Conservation (phyloP, 2,888 invertebrate species). For the Leptinotarsa peninsularis region DNA sequence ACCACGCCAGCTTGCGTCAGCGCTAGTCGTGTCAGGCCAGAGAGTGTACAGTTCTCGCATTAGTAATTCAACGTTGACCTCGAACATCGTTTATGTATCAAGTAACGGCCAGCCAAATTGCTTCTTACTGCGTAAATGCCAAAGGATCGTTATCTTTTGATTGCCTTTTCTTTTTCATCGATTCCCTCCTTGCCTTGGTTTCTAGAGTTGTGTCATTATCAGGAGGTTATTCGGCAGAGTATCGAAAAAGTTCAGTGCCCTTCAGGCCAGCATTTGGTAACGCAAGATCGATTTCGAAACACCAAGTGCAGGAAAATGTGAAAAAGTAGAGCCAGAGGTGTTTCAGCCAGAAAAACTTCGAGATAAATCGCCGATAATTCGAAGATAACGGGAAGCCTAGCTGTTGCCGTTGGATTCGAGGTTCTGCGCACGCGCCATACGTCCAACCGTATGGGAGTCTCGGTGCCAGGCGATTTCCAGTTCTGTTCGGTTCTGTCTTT, state of each 20-base stretch:
- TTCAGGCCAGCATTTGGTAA: neutral
- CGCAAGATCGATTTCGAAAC: neutral
- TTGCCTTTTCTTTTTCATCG: neutral
- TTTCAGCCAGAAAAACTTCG: slow-evolving; percentile 27
- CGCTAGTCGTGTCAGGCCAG: slow-evolving; percentile 2
- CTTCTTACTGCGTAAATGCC: neutral
- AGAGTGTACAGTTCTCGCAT: slow-evolving; percentile 29
- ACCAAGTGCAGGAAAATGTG: neutral
- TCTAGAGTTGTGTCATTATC: neutral
- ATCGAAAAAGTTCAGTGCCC: neutral
- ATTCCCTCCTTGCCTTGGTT: neutral
- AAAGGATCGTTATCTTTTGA: slow-evolving; percentile 7
- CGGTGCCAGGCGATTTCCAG: slow-evolving; percentile 26
- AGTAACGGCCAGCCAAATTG: slow-evolving; percentile 10
- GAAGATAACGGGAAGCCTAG: slow-evolving; percentile 26
- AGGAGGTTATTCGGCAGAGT: neutral
- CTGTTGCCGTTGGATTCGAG: slow-evolving; percentile 2
- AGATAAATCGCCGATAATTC: slow-evolving; percentile 26
- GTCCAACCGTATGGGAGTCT: slow-evolving; percentile 26
- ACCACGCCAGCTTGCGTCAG: slow-evolving; percentile 19
- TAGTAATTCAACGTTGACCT: slow-evolving; percentile 32
- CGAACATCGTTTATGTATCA: slow-evolving; percentile 20
- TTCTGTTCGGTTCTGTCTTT: slow-evolving; percentile 32
- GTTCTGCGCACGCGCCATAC: slow-evolving; percentile 26
- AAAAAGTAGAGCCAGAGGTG: slow-evolving; percentile 12